Evolutionary conservation across 1,140 invertebrate genomes (phyloP), one percentile per base, ranked within the genome.

Genomic region (Micrasema minimum): DNA sequence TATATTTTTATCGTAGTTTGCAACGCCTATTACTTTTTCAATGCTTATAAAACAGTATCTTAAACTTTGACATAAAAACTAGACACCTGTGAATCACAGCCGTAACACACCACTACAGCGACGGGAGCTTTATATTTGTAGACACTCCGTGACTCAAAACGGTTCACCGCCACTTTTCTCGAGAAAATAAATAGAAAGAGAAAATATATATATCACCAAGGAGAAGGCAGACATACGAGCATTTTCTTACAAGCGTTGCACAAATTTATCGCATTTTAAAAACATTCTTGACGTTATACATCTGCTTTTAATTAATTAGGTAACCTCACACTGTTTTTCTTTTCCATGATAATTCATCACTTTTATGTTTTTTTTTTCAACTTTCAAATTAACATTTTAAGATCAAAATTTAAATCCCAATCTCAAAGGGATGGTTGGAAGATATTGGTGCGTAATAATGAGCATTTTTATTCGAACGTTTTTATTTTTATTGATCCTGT

Each of bases 61-160:
- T n/a, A n/a, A n/a, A n/a, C 26, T 2, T 4, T 31, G 7, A 7
- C 26, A 7, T 31, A 31, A 7, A 59, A 59, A 38, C 55, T 14
- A 10, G 16, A 6, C 55, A 3, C 35, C 35, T 43, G 55, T 59
- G 55, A 59, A 41, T 59, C 55, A 59, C 55, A 59, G 55, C 7
- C 55, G 55, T 53, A 59, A 23, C 55, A 41, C 55, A 41, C 37
- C 55, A 41, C n/a, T 20, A 38, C 55, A 16, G n/a, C n/a, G 26
- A 16, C 46, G 12, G 12, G 48, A 67, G 16, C 37, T 53, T 66
- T 48, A 48, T 69, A 46, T 59, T 67, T 37, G 53, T 46, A 69
- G 66, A 69, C 66, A 69, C 66, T 61, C 53, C 53, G 45, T 69
- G 51, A 48, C 53, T 57, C 51, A 59, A 59, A 45, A 64, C 59